Percentiles rank a stretch among this genome's conserved stretches.
Evolutionary conservation across 30 jellyfish, hydroid and myxozoan species (phyloP).

Genomic region (Hydra vulgaris): DNA sequence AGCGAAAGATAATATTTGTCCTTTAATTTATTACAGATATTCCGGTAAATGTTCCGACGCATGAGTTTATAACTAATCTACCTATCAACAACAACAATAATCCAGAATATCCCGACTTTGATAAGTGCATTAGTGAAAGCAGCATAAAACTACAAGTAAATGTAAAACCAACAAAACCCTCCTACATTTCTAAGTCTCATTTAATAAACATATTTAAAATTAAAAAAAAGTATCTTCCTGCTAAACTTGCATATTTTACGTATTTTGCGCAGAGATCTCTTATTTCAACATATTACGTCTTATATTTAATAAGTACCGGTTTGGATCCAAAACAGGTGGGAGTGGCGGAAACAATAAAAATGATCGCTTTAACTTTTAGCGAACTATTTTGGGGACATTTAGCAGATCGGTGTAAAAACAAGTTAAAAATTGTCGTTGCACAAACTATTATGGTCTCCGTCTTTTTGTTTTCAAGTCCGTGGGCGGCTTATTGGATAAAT

Average conservation of each 20-base stretch:
- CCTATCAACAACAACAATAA: not conserved
- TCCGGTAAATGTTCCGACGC: not conserved
- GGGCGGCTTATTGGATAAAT: slow-evolving; percentile 33
- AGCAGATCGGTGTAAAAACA: slow-evolving; percentile 18
- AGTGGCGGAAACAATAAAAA: slow-evolving; percentile 6
- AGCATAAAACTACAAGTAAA: not conserved
- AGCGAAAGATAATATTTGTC: not conserved
- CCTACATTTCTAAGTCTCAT: slow-evolving; percentile 3
- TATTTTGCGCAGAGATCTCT: slow-evolving; percentile 18
- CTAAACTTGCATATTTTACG: slow-evolving; percentile 11
- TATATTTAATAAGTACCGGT: slow-evolving; percentile 14
- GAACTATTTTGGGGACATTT: slow-evolving; percentile 25
- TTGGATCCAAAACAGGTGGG: slow-evolving; percentile 36
- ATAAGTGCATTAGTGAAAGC: slow-evolving; percentile 9
- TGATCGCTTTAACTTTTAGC: slow-evolving; percentile 14
- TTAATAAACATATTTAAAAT: slow-evolving; percentile 7
- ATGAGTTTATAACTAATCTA: not conserved
- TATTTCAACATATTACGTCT: slow-evolving; percentile 10
- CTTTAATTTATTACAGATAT: not conserved
- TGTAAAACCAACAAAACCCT: not conserved
- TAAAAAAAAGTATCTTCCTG: slow-evolving; percentile 15
- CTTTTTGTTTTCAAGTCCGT: slow-evolving; percentile 15
- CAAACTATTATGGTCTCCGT: not conserved
- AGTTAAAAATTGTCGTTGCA: not conserved
- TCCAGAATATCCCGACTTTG: slow-evolving; percentile 13